Evolutionary conservation across 2,888 invertebrate genomes (phyloP), one percentile per base, ranked within the genome.

Genomic region (Cynaeus angustus): DNA sequence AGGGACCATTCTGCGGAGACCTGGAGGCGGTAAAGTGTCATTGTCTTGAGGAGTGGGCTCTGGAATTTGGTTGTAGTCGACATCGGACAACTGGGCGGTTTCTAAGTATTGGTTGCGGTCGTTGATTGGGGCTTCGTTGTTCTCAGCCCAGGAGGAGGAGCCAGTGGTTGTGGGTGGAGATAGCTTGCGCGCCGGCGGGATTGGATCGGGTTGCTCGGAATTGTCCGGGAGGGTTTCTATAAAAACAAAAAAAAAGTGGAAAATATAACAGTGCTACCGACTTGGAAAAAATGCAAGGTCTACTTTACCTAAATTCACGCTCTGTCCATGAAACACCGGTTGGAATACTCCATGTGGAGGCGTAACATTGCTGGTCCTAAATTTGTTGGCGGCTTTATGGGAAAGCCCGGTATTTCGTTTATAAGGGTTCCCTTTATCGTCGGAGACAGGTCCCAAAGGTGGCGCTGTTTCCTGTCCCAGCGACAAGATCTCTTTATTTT

Each of bases 31-130:
- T 50, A 88, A 82, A 48, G 86, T 85, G 73, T 89, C 88, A 68
- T 73, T 74, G 12, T 69, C 65, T 41, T 70, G 61, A 26, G 21
- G 5, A 0, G 66, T 66, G 53, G 66, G 53, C 53, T 77, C 74
- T 43, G 71, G 69, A 50, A 21, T 14, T 16, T 52, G 52, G 7
- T 14, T 37, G 52, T 37, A 67, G 41, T 87, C 87, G 7, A 86
- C 85, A 75, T 89, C 89, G 0, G 91, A 92, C 50, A 93, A 83
- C 78, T 92, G 92, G 12, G 92, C 92, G 1, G 93, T 93, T 84
- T 93, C 92, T 68, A 93, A 84, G 82, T 93, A 93, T 82, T 93
- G 91, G 81, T 93, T 92, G 67, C 93, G 87, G 77, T 93, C 93
- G 81, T 89, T 90, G 70, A 89, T 90, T 0, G 91, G 91, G 8